Base-by-base conservation (phyloP, 2,888 invertebrate species). In the Ypsolopha sequella region DNA sequence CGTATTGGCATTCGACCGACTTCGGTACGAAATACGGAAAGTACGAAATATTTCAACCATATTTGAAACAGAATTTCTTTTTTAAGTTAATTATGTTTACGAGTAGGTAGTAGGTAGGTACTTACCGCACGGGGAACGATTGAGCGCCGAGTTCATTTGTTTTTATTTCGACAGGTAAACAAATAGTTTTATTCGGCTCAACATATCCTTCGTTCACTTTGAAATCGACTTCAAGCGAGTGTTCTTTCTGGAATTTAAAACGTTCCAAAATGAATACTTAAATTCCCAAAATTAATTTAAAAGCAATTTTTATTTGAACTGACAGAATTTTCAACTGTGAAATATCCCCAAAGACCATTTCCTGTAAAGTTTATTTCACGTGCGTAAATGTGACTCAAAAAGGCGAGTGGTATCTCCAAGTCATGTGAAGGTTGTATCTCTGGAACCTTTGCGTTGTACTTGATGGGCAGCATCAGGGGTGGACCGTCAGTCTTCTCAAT, bases 401-500 rank as follows among this genome's bases (percentile, higher is more conserved):
- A 91, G 60, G 90, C 90, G 51, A 88, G 89, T 55, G 86, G 73
- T 43, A 90, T 66, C 13, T 74, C 76, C 8, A 91, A 80, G 45
- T 89, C 87, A 0, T 74, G 60, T 0, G 90, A 90, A 0, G 73
- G 71, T 7, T 65, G 62, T 6, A 91, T 71, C 7, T 68, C 57
- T 0, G 91, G 89, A 3, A 87, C 79, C 57, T 71, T 70, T 0
- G 89, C 89, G 44, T 79, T 71, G 60, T 85, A 90, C 14, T 62
- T 74, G 6, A 91, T 72, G 0, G 89, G 88, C 13, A 91, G 60
- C 0, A 72, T 64, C 44, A 89, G 73, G 0, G 88, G 85, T 36
- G 89, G 84, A 51, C 88, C 84, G 51, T 88, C 87, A 0, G 89
- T 87, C 52, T 89, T 88, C 68, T 90, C 89, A 64, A 91, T 73